These are phyloP conservation scores for Pagetopsis macropterus DNA, from an alignment of 2,797 vertebrate species.

Conservation along the genomic window DNA sequence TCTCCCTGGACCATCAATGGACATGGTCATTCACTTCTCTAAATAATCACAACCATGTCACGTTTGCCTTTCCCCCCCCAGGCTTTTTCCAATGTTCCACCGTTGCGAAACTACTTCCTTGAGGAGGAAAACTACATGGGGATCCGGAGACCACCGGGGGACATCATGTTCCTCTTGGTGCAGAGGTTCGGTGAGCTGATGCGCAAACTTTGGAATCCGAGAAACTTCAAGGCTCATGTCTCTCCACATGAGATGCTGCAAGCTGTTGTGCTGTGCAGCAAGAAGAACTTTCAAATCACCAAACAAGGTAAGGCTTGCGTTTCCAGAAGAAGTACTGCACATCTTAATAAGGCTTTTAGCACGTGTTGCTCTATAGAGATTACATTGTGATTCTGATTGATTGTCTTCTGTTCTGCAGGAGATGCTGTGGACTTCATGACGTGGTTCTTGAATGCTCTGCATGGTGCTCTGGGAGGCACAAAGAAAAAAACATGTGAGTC, in stretches of 20 bases:
- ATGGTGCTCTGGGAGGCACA: slow-evolving; percentile 93
- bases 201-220: slow-evolving; percentile 97
- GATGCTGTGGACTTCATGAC: slow-evolving; percentile 97
- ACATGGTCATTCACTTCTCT: neutral
- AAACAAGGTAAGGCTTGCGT: slow-evolving; percentile 87
- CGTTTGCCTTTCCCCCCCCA: slow-evolving; percentile 45
- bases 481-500: slow-evolving; percentile 95
- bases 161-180: slow-evolving; percentile 97
- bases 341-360: neutral
- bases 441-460: slow-evolving; percentile 96
- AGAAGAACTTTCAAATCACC: slow-evolving; percentile 98
- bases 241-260: slow-evolving; percentile 99
- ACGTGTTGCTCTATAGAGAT: neutral
- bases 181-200: slow-evolving; percentile 98
- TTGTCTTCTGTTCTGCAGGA: slow-evolving; percentile 77
- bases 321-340: neutral
- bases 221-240: slow-evolving; percentile 97
- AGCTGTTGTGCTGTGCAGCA: slow-evolving; percentile 97
- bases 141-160: slow-evolving; percentile 93
- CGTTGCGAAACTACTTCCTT: slow-evolving; percentile 94
- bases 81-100: slow-evolving; percentile 96
- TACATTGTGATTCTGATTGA: slow-evolving; percentile 7
- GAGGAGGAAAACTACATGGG: slow-evolving; percentile 94
- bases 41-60: neutral
- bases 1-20: neutral